A percentile compares a stretch with the other conserved stretches of the same genome.
Conservation (phyloP, 2,113 vertebrate genomes). For the Eulacestoma nigropectus region DNA sequence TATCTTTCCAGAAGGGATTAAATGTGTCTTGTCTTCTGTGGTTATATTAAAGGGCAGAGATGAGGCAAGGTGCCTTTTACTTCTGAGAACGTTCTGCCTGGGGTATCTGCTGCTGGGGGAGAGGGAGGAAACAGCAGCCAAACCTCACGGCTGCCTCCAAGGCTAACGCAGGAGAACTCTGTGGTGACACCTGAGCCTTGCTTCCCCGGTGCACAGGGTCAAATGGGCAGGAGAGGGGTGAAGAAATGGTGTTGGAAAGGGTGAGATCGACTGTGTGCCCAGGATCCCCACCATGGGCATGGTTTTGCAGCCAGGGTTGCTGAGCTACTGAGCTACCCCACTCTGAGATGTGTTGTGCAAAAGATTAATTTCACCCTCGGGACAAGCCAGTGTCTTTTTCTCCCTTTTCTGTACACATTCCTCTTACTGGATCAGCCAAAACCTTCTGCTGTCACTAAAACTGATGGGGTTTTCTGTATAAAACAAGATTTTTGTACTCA, state of each 20-base stretch:
- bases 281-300: not conserved
- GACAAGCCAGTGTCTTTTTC: not conserved
- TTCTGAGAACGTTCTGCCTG: not conserved
- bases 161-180: not conserved
- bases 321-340: not conserved
- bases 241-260: not conserved
- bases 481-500: not conserved
- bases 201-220: not conserved
- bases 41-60: slow-evolving; percentile 9
- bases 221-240: not conserved
- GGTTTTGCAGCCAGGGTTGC: not conserved
- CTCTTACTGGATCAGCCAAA: not conserved
- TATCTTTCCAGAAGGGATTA: not conserved
- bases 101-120: not conserved
- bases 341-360: not conserved
- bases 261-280: not conserved
- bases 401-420: not conserved
- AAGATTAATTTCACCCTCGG: not conserved
- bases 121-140: not conserved
- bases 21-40: slow-evolving; percentile 1
- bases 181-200: not conserved
- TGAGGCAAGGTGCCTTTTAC: not conserved
- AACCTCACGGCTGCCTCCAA: not conserved
- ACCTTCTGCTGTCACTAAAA: not conserved
- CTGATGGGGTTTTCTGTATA: accelerated